Evolutionary conservation across 2,113 vertebrate genomes (phyloP).

Genomic region (Tragelaphus strepsiceros): DNA sequence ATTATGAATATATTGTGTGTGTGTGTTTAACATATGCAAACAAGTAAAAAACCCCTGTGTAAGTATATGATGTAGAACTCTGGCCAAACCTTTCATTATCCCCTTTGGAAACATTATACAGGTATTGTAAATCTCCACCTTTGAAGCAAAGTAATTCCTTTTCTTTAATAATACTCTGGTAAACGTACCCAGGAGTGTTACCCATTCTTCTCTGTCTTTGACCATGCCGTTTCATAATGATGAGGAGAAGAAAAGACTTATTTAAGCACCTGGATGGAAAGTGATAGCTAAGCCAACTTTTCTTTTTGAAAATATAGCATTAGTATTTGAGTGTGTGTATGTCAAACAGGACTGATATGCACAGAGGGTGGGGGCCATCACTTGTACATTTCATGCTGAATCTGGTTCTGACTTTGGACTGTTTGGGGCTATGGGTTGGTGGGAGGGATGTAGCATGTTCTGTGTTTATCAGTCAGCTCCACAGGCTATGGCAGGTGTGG

Average conservation of each 20-base stretch:
- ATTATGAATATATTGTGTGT: background rate
- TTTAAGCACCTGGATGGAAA: slow-evolving; percentile 81
- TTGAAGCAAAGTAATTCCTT: slow-evolving; percentile 73
- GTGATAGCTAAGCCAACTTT: slow-evolving; percentile 69
- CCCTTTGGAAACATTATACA: slow-evolving; percentile 71
- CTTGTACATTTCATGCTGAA: slow-evolving; percentile 71
- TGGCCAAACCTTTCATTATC: slow-evolving; percentile 68
- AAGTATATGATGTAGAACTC: slow-evolving; percentile 61
- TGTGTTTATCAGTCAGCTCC: slow-evolving; percentile 68
- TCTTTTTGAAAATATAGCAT: slow-evolving; percentile 67
- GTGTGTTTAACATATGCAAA: slow-evolving; percentile 21
- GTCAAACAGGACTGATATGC: slow-evolving; percentile 70
- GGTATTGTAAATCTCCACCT: slow-evolving; percentile 70
- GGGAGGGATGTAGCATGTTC: slow-evolving; percentile 43
- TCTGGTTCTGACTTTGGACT: slow-evolving; percentile 64
- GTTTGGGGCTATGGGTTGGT: slow-evolving; percentile 28
- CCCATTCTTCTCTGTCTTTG: slow-evolving; percentile 65
- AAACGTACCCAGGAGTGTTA: slow-evolving; percentile 61
- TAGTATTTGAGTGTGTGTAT: slow-evolving; percentile 60
- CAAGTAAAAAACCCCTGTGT: background rate
- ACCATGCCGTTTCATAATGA: slow-evolving; percentile 52
- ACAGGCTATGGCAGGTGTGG: slow-evolving; percentile 78
- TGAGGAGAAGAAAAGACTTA: slow-evolving; percentile 67
- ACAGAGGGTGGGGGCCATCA: slow-evolving; percentile 28
- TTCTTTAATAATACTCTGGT: slow-evolving; percentile 66